Evolutionary conservation across 2,797 vertebrate genomes (phyloP).

Genomic region (Sebastes alutus): DNA sequence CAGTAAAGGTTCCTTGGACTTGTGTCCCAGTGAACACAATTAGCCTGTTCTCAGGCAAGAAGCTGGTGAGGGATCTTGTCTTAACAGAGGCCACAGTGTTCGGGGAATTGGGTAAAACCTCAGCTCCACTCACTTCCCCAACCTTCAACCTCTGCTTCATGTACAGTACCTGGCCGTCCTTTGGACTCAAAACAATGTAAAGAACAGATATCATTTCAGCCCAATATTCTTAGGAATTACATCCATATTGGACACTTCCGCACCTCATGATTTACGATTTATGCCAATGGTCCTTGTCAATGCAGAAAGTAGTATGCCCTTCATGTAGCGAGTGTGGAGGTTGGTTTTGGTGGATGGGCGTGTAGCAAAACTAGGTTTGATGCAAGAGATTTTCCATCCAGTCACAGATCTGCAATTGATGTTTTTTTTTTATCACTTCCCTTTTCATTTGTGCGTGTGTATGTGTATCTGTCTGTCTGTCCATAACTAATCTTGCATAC

Average conservation of each 20-base stretch:
- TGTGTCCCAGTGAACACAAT: not conserved
- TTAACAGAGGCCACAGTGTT: not conserved
- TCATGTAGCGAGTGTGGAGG: not conserved
- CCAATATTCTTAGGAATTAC: not conserved
- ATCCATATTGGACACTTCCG: not conserved
- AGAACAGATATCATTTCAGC: not conserved
- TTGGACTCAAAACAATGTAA: not conserved
- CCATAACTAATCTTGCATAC: not conserved
- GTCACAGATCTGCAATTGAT: not conserved
- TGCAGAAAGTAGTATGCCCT: not conserved
- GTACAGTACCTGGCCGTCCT: not conserved
- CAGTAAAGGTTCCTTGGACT: not conserved
- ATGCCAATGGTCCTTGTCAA: not conserved
- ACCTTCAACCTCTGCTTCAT: not conserved
- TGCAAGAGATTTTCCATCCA: not conserved
- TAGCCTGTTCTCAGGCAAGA: not conserved
- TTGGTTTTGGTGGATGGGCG: not conserved
- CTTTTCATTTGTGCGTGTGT: not conserved
- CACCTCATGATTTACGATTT: not conserved
- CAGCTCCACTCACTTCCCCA: not conserved
- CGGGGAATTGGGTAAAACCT: not conserved
- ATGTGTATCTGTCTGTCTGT: not conserved
- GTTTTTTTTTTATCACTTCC: not conserved
- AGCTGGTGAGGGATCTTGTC: not conserved
- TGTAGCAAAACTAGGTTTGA: not conserved